phyloP scores from a whole-genome alignment of 2,888 invertebrate species.

The Cephus spinipes region DNA sequence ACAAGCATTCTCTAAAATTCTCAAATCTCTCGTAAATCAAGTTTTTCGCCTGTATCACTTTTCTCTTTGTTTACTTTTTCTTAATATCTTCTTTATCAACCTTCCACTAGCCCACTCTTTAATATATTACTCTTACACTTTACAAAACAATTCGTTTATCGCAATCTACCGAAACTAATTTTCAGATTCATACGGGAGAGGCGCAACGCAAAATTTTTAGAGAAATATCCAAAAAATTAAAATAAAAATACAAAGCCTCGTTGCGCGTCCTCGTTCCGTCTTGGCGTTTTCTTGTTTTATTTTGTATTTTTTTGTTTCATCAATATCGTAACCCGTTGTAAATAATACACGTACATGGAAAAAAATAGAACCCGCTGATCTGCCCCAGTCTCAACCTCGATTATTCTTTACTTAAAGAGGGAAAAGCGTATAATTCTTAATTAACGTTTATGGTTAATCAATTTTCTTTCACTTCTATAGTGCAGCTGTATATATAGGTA shows the following conservation, averaged over 20 bases:
- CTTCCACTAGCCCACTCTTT: constrained; percentile 23
- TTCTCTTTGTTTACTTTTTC: constrained; percentile 27
- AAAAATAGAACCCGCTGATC: no score
- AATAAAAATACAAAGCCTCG: no score
- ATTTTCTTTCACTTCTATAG: constrained; percentile 4
- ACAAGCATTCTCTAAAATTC: constrained; percentile 21
- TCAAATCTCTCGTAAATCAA: constrained; percentile 19
- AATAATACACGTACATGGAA: not conserved
- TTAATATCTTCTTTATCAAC: constrained; percentile 30
- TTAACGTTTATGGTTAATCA: not conserved
- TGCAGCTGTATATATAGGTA: constrained; percentile 24
- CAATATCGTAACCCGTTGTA: not conserved
- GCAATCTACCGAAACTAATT: no score
- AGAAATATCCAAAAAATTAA: no score
- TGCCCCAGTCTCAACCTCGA: no score
- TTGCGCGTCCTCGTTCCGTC: no score
- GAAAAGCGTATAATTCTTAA: no score
- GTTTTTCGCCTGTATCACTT: constrained; percentile 3
- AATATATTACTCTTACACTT: constrained; percentile 47
- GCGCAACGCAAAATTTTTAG: no score
- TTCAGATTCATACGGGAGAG: no score
- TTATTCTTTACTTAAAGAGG: no score
- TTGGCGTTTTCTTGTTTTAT: constrained; percentile 22
- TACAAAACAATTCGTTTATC: constrained; percentile 37
- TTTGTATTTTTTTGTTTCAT: constrained; percentile 19